Evolutionary conservation across 2,888 invertebrate species (phyloP), one percentile per base, ranked within the genome.

Genomic region (Synanthedon andrenaeformis): DNA sequence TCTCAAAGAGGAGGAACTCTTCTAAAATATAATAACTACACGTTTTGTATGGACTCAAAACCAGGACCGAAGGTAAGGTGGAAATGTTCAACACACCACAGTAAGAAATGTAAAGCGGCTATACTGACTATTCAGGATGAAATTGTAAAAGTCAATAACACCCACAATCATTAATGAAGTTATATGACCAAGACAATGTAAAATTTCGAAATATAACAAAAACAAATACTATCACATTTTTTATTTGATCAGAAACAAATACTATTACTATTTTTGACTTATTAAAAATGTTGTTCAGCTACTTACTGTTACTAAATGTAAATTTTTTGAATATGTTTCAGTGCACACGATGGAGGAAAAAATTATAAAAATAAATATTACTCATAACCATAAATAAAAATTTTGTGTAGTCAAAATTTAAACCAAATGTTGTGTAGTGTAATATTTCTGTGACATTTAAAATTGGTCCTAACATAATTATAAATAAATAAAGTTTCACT

Each of bases 1-100:
- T 56, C 56, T 11, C 14, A 42, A 45, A 49, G 42, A 10, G 56
- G 56, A 10, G 49, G 41, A 12, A 13, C 12, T 19, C 23, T 52
- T 2, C 19, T 56, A n/a, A 41, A 17, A 17, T 12, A 17, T 12
- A 3, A 17, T 14, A 17, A 23, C 6, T 49, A 49, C 11, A 49
- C 23, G 5, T 49, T 49, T 4, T 49, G 17, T 17, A 5, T 12
- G 6, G 23, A 49, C 13, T 12, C 13, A 14, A 17, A 23, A 12
- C 4, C 17, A 19, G 49, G 49, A 11, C 10, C 41, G 12, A 49
- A 11, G 49, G 10, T 10, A 49, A 13, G 49, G 11, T 49, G 49
- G 49, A 49, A 12, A 49, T 49, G 49, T 49, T 49, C 49, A 5
- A 49, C 49, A 14, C 49, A 49, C 4, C 23, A 49, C 12, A 49